These are phyloP conservation scores for Pachypeltis micranthus DNA, from an alignment of 1,140 invertebrate genomes.

Conservation along the genomic window DNA sequence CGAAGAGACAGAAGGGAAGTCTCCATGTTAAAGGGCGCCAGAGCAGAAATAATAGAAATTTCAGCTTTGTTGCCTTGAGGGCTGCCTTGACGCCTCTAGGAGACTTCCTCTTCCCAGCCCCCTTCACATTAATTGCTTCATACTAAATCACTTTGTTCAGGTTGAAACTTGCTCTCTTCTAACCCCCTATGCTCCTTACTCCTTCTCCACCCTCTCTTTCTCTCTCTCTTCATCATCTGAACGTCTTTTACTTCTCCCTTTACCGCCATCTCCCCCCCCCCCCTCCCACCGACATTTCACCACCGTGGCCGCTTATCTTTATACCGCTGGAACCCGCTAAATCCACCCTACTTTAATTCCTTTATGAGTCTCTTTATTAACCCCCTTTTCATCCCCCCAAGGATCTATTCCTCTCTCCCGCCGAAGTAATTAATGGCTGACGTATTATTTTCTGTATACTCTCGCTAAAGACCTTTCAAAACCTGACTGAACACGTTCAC, in stretches of 20 bases:
- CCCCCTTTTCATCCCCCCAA: slow-evolving; percentile 1
- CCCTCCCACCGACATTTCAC: neutral
- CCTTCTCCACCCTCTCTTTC: slow-evolving; percentile 3
- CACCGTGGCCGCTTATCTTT: neutral
- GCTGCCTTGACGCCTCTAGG: slow-evolving; percentile 3
- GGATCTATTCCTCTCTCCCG: neutral
- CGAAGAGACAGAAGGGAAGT: neutral
- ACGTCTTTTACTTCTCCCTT: too few relatives aligned
- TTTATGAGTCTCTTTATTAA: slow-evolving; percentile 4
- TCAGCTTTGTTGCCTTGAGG: slow-evolving; percentile 16
- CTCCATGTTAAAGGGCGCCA: slow-evolving; percentile 14
- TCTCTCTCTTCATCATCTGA: too few relatives aligned
- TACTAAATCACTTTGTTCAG: slow-evolving; percentile 15
- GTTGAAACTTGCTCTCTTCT: neutral
- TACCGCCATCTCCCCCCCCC: slow-evolving; percentile 10
- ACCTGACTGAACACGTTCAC: neutral
- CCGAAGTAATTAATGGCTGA: slow-evolving; percentile 12
- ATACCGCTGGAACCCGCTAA: neutral
- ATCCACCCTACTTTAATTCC: slow-evolving; percentile 10
- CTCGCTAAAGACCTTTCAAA: slow-evolving; percentile 4
- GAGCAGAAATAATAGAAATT: slow-evolving; percentile 27
- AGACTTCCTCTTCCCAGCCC: neutral
- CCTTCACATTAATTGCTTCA: slow-evolving; percentile 14
- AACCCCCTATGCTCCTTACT: neutral
- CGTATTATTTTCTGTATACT: slow-evolving; percentile 1